Evolutionary conservation across 2,888 invertebrate species (phyloP).

Genomic region (Heteropelma amictum): DNA sequence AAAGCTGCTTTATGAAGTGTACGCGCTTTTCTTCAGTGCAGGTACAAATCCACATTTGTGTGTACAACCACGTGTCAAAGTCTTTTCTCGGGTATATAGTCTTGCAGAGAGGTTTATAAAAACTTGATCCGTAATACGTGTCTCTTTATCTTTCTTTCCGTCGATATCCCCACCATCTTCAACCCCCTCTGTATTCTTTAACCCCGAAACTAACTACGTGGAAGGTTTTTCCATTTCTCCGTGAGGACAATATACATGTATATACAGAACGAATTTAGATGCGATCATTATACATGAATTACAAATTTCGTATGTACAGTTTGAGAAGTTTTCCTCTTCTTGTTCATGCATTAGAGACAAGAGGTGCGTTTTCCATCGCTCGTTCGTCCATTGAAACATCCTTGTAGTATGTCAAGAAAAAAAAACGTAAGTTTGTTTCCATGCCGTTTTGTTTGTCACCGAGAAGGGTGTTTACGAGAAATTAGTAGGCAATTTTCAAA

Average conservation of each 20-base stretch:
- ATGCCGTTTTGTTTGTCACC: no score
- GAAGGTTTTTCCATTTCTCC: constrained; percentile 34
- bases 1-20: neutral
- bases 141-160: neutral
- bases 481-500: no score
- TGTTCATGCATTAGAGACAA: no score
- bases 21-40: neutral
- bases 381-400: no score
- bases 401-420: no score
- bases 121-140: constrained; percentile 35
- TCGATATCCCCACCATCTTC: neutral
- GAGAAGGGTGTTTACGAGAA: no score
- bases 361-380: no score
- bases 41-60: neutral
- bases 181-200: neutral
- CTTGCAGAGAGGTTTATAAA: constrained; percentile 39
- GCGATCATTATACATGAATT: no score
- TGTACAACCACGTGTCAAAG: constrained; percentile 13
- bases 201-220: constrained; percentile 39
- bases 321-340: no score
- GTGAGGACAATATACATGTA: neutral
- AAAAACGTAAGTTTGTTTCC: no score
- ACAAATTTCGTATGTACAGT: no score
- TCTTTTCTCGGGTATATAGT: constrained; percentile 6
- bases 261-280: neutral